A percentile compares a stretch with the other conserved stretches of the same genome.
Evolutionary conservation across 35 echinoderm and acorn worm species (phyloP).

Genomic region (Acanthaster planci): DNA sequence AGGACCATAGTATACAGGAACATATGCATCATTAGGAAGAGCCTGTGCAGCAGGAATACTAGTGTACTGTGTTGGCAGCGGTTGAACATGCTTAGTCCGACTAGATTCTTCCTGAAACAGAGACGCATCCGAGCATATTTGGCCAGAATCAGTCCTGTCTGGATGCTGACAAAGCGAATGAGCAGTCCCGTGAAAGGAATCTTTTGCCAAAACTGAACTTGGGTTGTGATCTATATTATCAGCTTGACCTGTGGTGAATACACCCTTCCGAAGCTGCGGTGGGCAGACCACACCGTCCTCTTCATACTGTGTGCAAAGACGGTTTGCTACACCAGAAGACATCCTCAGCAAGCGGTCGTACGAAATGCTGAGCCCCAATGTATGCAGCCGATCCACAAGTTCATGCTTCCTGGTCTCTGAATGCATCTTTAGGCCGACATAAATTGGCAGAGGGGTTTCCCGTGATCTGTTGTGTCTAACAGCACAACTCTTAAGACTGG

Average conservation of each 20-base stretch:
- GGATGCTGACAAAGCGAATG: constrained; percentile 44
- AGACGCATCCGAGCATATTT: no score
- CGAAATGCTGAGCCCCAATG: constrained; percentile 40
- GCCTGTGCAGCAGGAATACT: no score
- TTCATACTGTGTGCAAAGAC: constrained; percentile 50
- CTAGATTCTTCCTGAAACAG: no score
- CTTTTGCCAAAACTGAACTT: constrained; percentile 53
- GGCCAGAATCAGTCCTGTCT: not conserved
- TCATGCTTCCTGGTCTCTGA: no score
- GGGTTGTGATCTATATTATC: constrained; percentile 79
- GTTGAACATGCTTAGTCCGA: no score
- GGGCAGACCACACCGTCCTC: constrained; percentile 67
- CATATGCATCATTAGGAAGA: no score
- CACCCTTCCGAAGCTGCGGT: constrained; percentile 25
- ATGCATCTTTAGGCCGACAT: constrained; percentile 34
- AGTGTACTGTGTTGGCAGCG: no score
- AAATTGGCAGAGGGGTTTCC: constrained; percentile 43
- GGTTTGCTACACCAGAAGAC: constrained; percentile 31
- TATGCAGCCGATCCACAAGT: constrained; percentile 21
- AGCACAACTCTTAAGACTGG: no score
- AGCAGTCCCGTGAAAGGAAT: constrained; percentile 75
- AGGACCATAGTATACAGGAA: no score
- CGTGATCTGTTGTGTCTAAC: not conserved
- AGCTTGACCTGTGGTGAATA: constrained; percentile 63
- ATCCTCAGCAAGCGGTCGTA: constrained; percentile 56